Evolutionary conservation across 1,140 invertebrate genomes (phyloP).

Genomic region (Drosophila fuyamai): DNA sequence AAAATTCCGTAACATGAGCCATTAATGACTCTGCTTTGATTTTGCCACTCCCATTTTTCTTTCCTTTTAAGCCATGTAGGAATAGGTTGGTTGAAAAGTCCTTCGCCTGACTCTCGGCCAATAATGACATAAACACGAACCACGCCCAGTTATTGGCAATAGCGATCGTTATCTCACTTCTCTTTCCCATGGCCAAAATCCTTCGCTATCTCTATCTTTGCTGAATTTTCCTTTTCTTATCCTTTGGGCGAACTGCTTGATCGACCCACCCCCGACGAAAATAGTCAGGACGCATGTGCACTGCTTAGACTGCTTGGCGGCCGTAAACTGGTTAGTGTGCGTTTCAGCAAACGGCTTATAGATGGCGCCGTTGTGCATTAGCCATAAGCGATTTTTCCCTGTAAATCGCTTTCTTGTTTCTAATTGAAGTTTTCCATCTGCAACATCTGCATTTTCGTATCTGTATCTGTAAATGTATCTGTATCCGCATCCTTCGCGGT

Average conservation of each 20-base stretch:
- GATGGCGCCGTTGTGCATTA: conserved; percentile 48
- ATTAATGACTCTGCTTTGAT: not conserved
- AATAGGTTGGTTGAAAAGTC: not conserved
- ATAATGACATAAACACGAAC: not conserved
- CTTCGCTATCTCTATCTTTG: conserved; percentile 12
- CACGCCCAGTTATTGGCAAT: conserved; percentile 24
- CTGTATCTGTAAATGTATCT: conserved; percentile 12
- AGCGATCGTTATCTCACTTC: conserved; percentile 23
- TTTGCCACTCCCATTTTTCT: conserved; percentile 26
- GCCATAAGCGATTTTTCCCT: not conserved
- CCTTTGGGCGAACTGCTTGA: not conserved
- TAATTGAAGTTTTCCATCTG: conserved; percentile 52
- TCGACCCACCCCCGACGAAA: not conserved
- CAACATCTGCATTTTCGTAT: conserved; percentile 36
- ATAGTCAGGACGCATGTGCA: conserved; percentile 61
- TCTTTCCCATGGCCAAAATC: not conserved
- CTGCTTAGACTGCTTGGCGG: conserved; percentile 61
- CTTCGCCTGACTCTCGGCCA: conserved; percentile 6
- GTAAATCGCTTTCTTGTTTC: conserved; percentile 5
- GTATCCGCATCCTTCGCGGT: conserved; percentile 21
- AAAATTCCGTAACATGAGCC: not conserved
- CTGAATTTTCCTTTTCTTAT: not conserved
- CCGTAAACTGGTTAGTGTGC: conserved; percentile 17
- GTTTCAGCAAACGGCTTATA: conserved; percentile 21
- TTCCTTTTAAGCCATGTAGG: not conserved